Percentiles rank a stretch among this genome's conserved stretches.
Evolutionary conservation across 2,113 vertebrate species (phyloP).

Genomic region (Ondatra zibethicus): DNA sequence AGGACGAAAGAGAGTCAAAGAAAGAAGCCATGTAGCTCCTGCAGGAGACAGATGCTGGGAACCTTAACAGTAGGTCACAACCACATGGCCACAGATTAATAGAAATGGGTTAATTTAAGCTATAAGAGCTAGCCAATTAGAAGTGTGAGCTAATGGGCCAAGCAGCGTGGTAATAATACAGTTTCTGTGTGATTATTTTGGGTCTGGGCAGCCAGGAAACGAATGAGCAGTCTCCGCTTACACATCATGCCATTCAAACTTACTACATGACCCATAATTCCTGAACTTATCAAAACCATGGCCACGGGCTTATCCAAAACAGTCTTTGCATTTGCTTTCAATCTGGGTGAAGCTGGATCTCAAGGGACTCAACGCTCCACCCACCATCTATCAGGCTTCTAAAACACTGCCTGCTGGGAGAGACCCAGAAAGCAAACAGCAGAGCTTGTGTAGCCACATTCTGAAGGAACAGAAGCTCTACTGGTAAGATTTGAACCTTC

Average conservation of each 20-base stretch:
- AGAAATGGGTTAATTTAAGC: too few relatives aligned
- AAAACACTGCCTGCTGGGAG: not conserved
- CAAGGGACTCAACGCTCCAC: not conserved
- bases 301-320: not conserved
- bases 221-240: too few relatives aligned
- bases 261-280: not conserved
- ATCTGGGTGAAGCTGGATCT: not conserved
- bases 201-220: too few relatives aligned
- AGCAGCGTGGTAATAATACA: too few relatives aligned
- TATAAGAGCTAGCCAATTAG: too few relatives aligned
- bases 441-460: not conserved
- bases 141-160: too few relatives aligned
- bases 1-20: too few relatives aligned
- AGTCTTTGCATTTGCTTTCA: not conserved
- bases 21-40: too few relatives aligned
- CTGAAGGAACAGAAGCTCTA: not conserved
- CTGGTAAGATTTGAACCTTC: not conserved
- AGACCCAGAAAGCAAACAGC: not conserved
- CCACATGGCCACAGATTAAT: too few relatives aligned
- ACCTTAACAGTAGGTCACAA: too few relatives aligned
- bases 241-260: not conserved
- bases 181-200: too few relatives aligned
- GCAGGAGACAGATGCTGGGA: too few relatives aligned
- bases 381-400: not conserved
- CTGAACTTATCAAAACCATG: not conserved